Conservation (phyloP, 2,113 vertebrate genomes). For the Platysteira castanea region DNA sequence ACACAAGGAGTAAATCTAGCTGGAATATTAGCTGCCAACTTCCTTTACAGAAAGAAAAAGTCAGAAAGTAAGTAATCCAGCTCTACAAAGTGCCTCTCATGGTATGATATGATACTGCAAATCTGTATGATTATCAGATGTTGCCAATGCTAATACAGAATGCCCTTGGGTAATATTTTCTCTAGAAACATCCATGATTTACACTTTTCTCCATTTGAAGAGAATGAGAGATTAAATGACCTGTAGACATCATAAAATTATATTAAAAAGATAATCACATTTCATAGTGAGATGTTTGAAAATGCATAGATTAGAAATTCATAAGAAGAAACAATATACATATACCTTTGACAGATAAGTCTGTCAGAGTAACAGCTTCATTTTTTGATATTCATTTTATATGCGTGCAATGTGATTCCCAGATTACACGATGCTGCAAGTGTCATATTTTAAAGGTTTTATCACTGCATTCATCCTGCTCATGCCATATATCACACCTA, state of each 20-base stretch:
- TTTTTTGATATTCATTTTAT: background rate
- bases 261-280: constrained; percentile 2
- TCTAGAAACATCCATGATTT: background rate
- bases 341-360: background rate
- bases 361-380: background rate
- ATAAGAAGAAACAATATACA: background rate
- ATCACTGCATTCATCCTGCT: background rate
- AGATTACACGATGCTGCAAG: background rate
- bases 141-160: background rate
- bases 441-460: background rate
- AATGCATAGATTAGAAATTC: constrained; percentile 6
- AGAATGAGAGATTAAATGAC: constrained; percentile 37
- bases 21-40: background rate
- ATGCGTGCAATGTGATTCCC: background rate
- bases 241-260: constrained; percentile 16
- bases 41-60: background rate
- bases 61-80: background rate
- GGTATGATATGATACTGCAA: background rate
- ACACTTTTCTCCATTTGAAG: background rate
- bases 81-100: background rate
- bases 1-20: background rate
- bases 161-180: background rate
- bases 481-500: background rate
- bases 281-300: background rate
- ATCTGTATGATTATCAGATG: constrained; percentile 14